phyloP scores from a whole-genome alignment of 1,140 invertebrate species.

The Pseudomyrmex dendroicus region DNA sequence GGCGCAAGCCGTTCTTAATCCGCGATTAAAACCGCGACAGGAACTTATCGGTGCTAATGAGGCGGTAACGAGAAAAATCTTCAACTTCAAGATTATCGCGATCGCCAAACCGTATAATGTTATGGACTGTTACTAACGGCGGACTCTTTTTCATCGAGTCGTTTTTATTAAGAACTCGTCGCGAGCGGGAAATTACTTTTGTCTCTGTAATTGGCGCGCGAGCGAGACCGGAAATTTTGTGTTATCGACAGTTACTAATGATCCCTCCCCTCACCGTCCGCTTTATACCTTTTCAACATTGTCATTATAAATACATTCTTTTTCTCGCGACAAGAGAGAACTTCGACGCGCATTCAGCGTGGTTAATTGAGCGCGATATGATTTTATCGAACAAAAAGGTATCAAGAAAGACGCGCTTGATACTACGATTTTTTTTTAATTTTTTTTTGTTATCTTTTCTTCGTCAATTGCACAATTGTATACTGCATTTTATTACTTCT shows the following conservation, averaged over 20 bases:
- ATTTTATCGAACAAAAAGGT: neutral
- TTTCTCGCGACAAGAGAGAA: neutral
- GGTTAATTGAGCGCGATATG: constrained; percentile 8
- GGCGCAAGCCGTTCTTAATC: constrained; percentile 32
- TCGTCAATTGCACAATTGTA: neutral
- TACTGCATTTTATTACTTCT: neutral
- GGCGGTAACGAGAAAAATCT: constrained; percentile 52
- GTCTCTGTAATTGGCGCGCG: constrained; percentile 45
- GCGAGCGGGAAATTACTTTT: constrained; percentile 53
- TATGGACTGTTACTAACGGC: constrained; percentile 46
- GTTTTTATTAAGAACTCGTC: constrained; percentile 34
- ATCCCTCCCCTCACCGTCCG: neutral
- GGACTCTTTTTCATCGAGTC: constrained; percentile 38
- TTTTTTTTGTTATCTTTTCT: neutral
- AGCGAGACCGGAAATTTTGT: constrained; percentile 28
- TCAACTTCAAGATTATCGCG: constrained; percentile 37
- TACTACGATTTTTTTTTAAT: neutral
- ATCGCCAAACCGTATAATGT: constrained; percentile 44
- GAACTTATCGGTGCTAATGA: constrained; percentile 52
- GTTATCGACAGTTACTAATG: constrained; percentile 60
- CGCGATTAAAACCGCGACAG: constrained; percentile 40
- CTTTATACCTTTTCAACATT: constrained; percentile 6
- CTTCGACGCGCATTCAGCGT: neutral
- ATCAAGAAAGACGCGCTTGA: neutral
- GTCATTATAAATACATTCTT: constrained; percentile 23